Percentiles rank a stretch among this genome's conserved stretches.
These are phyloP conservation scores for Therioaphis trifolii DNA, from an alignment of 2,888 invertebrate genomes.

Conservation along the genomic window DNA sequence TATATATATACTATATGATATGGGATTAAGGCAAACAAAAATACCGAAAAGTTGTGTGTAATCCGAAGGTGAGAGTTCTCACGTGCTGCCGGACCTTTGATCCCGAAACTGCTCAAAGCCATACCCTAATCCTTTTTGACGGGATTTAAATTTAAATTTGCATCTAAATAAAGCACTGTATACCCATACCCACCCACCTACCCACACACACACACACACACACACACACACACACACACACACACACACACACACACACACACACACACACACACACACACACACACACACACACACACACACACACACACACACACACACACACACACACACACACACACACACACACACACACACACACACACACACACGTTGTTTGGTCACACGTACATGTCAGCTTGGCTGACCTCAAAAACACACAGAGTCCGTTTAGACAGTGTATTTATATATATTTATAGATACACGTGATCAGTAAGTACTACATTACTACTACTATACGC, in stretches of 20 bases:
- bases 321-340: not conserved
- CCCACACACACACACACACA: not conserved
- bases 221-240: not conserved
- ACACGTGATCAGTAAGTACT: no score
- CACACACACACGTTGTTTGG: not conserved
- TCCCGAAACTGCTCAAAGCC: conserved; percentile 43
- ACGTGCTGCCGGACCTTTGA: conserved; percentile 43
- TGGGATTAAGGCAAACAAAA: conserved; percentile 6
- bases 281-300: no score
- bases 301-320: no score
- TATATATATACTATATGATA: not conserved
- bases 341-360: not conserved
- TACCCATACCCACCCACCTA: no score
- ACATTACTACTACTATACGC: no score
- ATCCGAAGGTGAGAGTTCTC: conserved; percentile 35
- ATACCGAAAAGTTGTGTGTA: conserved; percentile 37
- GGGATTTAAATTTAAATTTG: conserved; percentile 53
- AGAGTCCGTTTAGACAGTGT: no score
- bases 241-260: no score
- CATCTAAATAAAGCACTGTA: conserved; percentile 23
- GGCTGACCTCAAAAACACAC: no score
- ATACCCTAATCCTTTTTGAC: conserved; percentile 40
- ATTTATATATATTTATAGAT: no score
- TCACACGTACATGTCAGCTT: not conserved
- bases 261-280: no score